Evolutionary conservation across 92 coral and sea anemone genomes (phyloP).

Genomic region (Ricordea florida): DNA sequence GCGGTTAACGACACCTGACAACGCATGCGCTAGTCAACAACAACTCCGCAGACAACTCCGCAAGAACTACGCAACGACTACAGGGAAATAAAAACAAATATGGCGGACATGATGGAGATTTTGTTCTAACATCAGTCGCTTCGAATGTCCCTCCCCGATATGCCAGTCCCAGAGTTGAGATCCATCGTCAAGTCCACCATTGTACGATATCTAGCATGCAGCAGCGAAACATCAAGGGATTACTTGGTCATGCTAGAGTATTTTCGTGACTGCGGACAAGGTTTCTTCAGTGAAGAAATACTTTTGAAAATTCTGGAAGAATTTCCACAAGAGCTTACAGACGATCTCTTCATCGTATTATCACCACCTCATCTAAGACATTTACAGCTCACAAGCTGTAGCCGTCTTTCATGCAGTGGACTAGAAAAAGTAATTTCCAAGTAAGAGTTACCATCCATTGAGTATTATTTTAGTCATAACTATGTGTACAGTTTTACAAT

Average conservation of each 20-base stretch:
- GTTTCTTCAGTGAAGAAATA: conserved; percentile 67
- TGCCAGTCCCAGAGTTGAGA: conserved; percentile 69
- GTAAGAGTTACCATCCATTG: conserved; percentile 11
- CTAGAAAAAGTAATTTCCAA: conserved; percentile 48
- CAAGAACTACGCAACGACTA: too few species aligned
- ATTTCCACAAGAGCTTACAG: conserved; percentile 71
- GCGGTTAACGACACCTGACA: conserved; percentile 43
- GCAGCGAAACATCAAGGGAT: conserved; percentile 37
- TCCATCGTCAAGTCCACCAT: conserved; percentile 54
- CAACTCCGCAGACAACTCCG: neutral
- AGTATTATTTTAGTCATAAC: too few species aligned
- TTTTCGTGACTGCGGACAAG: conserved; percentile 47
- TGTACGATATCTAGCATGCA: conserved; percentile 58
- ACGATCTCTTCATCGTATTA: conserved; percentile 56
- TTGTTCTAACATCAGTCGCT: neutral
- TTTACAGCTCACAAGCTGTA: conserved; percentile 59
- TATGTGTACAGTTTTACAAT: too few species aligned
- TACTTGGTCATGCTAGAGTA: conserved; percentile 37
- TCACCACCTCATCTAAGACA: conserved; percentile 72
- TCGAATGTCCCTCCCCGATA: neutral
- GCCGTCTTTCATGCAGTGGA: conserved; percentile 61
- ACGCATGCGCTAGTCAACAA: conserved; percentile 60
- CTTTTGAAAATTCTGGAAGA: conserved; percentile 47
- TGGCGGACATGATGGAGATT: conserved; percentile 1
- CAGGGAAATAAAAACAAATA: neutral